Conservation (phyloP, 2,888 invertebrate species). For the Acanthosepion esculentum region DNA sequence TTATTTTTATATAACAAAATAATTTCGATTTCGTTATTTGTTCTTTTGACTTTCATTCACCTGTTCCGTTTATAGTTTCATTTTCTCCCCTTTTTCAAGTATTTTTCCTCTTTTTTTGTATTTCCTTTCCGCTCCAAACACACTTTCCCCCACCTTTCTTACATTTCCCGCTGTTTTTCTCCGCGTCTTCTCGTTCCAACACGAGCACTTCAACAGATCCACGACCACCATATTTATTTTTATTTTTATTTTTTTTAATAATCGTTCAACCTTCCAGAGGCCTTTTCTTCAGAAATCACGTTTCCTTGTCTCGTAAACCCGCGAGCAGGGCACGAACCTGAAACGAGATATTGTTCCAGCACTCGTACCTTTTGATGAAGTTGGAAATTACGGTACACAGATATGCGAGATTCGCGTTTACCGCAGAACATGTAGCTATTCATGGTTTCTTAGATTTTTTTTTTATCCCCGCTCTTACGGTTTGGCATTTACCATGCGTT, state of each 20-base stretch:
- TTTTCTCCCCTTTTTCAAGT: too few species aligned
- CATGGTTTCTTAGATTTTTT: neutral
- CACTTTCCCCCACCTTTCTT: accelerated
- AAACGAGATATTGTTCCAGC: neutral
- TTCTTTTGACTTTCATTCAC: neutral
- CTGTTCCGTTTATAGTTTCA: neutral
- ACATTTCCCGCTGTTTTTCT: neutral
- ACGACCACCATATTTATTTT: neutral
- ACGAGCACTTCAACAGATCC: neutral
- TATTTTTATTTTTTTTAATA: neutral
- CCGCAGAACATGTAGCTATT: neutral
- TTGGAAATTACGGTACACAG: neutral
- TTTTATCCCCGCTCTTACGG: neutral
- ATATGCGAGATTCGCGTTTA: neutral
- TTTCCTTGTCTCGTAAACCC: neutral
- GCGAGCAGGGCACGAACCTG: neutral
- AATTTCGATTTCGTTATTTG: neutral
- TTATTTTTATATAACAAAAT: neutral
- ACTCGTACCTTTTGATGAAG: neutral
- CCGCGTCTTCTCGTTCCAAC: neutral
- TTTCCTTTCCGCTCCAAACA: neutral
- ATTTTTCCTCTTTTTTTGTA: neutral
- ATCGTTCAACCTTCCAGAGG: neutral
- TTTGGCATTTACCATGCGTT: neutral
- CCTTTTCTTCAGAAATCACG: neutral